A percentile compares a stretch with the other conserved stretches of the same genome.
phyloP scores from a whole-genome alignment of 2,888 invertebrate species.

The Salticus scenicus region DNA sequence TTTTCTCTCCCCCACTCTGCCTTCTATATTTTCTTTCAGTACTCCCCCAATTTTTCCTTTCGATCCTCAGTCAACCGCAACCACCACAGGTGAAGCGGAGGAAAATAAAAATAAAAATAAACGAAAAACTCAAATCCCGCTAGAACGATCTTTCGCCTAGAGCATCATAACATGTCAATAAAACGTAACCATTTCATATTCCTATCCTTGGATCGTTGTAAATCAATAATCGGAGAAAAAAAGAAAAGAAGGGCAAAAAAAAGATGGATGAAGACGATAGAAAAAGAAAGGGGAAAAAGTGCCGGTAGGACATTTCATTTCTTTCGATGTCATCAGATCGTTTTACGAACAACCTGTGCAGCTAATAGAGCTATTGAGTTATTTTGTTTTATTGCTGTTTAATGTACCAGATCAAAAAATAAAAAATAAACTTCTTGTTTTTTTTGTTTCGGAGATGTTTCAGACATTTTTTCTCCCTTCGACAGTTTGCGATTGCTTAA shows the following conservation, averaged over 20 bases:
- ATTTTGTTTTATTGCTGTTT: constrained; percentile 46
- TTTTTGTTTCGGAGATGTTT: background rate
- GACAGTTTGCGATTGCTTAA: background rate
- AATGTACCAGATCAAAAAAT: constrained; percentile 33
- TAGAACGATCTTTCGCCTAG: background rate
- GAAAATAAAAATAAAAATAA: constrained; percentile 32
- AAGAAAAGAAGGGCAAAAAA: background rate
- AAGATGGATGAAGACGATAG: background rate
- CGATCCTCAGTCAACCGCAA: constrained; percentile 42
- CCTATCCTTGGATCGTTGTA: constrained; percentile 9
- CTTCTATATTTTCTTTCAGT: constrained; percentile 29
- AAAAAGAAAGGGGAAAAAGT: no score
- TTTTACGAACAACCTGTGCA: constrained; percentile 27
- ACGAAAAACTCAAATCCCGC: constrained; percentile 9
- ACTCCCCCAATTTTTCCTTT: constrained; percentile 41
- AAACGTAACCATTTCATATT: background rate
- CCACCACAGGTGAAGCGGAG: constrained; percentile 53
- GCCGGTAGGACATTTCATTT: constrained; percentile 6
- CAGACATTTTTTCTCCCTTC: background rate
- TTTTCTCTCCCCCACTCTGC: constrained; percentile 15
- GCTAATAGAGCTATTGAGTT: background rate
- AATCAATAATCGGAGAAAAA: constrained; percentile 42
- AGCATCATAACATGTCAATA: background rate
- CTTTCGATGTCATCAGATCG: constrained; percentile 45
- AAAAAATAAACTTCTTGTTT: constrained; percentile 22